phyloP scores from a whole-genome alignment of 2,888 invertebrate species.

The Mactromeris polynyma region DNA sequence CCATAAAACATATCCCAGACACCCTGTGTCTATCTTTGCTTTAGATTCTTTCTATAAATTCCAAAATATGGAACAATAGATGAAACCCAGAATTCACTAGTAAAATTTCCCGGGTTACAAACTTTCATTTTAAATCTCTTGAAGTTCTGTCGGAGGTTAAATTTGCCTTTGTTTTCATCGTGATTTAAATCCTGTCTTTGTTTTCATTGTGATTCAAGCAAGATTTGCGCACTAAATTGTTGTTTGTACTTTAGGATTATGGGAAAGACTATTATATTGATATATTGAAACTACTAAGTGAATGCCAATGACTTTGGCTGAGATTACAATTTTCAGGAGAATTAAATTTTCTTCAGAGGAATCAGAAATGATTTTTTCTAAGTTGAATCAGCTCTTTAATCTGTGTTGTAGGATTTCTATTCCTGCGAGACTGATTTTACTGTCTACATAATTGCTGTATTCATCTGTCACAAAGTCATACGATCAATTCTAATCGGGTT shows the following conservation, averaged over 20 bases:
- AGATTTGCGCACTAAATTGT: too few relatives aligned
- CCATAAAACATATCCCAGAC: slow-evolving; percentile 8
- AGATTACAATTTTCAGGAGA: background rate
- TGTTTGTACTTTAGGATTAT: too few relatives aligned
- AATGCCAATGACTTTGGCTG: background rate
- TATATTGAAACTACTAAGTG: background rate
- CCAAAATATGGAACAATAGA: background rate
- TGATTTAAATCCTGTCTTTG: too few relatives aligned
- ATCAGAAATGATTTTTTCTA: background rate
- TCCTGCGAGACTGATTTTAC: background rate
- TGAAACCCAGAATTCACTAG: too few relatives aligned
- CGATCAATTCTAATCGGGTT: background rate
- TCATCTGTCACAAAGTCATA: background rate
- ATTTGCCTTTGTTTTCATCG: too few relatives aligned
- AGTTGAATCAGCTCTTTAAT: background rate
- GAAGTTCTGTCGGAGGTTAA: too few relatives aligned
- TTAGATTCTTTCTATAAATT: slow-evolving; percentile 3
- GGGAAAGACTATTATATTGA: too few relatives aligned
- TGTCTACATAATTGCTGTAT: background rate
- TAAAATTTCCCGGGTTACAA: too few relatives aligned
- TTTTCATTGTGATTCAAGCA: too few relatives aligned
- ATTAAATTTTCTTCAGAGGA: background rate
- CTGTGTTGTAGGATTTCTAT: background rate
- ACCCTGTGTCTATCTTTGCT: background rate
- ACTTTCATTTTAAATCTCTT: too few relatives aligned